Evolutionary conservation across 2,797 vertebrate genomes (phyloP).

Genomic region (Notamacropus eugenii): DNA sequence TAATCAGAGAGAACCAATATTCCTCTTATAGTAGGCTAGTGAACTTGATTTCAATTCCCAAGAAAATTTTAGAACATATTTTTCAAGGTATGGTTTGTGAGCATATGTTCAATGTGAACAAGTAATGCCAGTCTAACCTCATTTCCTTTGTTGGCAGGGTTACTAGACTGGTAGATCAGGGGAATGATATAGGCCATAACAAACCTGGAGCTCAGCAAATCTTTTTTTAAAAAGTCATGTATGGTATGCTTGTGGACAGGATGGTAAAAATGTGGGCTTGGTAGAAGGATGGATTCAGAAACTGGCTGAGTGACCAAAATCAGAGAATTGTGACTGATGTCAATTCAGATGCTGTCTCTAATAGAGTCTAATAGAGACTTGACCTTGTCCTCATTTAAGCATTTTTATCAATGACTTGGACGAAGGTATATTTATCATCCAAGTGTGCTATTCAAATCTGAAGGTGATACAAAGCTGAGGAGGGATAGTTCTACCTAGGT

Average conservation of each 20-base stretch:
- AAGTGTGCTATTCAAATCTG: background rate
- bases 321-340: background rate
- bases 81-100: background rate
- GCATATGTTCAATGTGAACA: background rate
- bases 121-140: constrained; percentile 2
- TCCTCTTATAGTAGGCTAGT: background rate
- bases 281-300: background rate
- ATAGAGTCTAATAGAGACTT: background rate
- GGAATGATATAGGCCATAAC: background rate
- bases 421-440: background rate
- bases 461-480: background rate
- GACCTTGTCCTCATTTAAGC: background rate
- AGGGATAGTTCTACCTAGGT: background rate
- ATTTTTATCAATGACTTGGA: background rate
- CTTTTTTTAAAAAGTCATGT: background rate
- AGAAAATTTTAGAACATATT: background rate
- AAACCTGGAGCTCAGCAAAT: background rate
- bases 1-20: background rate
- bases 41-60: background rate
- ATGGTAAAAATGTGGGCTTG: background rate
- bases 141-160: constrained; percentile 1
- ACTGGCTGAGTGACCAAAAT: background rate
- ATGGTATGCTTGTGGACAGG: background rate
- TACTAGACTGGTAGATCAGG: background rate
- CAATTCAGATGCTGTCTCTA: background rate